Evolutionary conservation across 2,113 vertebrate genomes (phyloP).

Genomic region (Phasianus colchicus): DNA sequence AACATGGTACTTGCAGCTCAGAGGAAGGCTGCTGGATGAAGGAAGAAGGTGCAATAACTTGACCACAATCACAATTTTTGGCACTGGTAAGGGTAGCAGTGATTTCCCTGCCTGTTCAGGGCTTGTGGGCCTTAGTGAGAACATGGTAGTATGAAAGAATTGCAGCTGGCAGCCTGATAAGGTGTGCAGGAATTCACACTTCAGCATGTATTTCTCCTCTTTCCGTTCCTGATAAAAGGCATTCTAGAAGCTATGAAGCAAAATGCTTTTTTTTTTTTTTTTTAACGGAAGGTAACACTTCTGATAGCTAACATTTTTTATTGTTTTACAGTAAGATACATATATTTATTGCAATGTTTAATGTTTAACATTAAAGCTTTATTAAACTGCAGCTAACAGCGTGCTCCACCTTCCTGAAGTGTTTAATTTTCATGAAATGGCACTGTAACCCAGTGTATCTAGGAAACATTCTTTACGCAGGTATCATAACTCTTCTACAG

Average conservation of each 20-base stretch:
- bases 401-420: not conserved
- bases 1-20: not conserved
- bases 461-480: not conserved
- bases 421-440: fast-evolving
- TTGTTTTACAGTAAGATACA: no score
- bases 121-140: no score
- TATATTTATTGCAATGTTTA: no score
- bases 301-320: not conserved
- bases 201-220: no score
- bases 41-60: not conserved
- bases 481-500: not conserved
- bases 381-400: not conserved
- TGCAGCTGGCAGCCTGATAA: no score
- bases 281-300: not conserved
- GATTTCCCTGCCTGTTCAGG: no score
- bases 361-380: not conserved
- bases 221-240: not conserved
- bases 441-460: not conserved
- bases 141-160: no score
- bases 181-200: no score
- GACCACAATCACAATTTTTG: not conserved
- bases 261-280: no score
- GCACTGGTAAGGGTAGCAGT: no score
- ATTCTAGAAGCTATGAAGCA: not conserved
- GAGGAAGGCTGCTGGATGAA: no score